These are phyloP conservation scores for Cheilosia soror DNA, from an alignment of 2,888 invertebrate genomes.

Conservation along the genomic window DNA sequence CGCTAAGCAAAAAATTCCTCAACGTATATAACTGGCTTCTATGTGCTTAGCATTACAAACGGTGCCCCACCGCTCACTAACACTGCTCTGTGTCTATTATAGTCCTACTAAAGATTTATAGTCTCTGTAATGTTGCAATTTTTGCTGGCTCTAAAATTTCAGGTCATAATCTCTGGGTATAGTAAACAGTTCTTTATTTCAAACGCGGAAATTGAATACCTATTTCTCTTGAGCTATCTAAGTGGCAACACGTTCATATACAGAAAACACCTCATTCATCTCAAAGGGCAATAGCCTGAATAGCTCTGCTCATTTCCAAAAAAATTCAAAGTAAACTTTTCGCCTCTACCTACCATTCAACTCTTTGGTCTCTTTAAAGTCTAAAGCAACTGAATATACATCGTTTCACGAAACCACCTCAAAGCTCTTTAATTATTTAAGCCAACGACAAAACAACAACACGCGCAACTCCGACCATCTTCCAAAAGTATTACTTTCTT, in stretches of 20 bases:
- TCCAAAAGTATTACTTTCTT: conserved; percentile 63
- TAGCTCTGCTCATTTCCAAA: neutral
- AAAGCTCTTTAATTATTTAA: conserved; percentile 62
- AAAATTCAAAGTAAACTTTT: neutral
- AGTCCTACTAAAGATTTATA: too few relatives aligned
- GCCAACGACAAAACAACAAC: conserved; percentile 17
- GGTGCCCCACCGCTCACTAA: too few relatives aligned
- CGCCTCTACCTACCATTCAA: neutral
- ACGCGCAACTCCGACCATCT: conserved; percentile 20
- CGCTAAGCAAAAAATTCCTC: too few relatives aligned
- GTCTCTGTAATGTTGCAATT: too few relatives aligned
- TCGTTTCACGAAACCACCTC: conserved; percentile 25
- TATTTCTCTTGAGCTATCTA: neutral
- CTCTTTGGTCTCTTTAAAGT: neutral
- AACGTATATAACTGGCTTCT: too few relatives aligned
- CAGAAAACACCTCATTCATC: neutral
- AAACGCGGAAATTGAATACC: neutral
- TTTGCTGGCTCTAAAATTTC: too few relatives aligned
- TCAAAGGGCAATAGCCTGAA: neutral
- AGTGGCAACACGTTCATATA: neutral
- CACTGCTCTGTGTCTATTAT: too few relatives aligned
- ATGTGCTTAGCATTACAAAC: too few relatives aligned
- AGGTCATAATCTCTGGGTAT: too few relatives aligned
- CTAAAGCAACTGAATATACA: neutral
- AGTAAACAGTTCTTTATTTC: too few relatives aligned